Base-by-base conservation (phyloP, 2,113 vertebrate species). In the Aphelocoma coerulescens region DNA sequence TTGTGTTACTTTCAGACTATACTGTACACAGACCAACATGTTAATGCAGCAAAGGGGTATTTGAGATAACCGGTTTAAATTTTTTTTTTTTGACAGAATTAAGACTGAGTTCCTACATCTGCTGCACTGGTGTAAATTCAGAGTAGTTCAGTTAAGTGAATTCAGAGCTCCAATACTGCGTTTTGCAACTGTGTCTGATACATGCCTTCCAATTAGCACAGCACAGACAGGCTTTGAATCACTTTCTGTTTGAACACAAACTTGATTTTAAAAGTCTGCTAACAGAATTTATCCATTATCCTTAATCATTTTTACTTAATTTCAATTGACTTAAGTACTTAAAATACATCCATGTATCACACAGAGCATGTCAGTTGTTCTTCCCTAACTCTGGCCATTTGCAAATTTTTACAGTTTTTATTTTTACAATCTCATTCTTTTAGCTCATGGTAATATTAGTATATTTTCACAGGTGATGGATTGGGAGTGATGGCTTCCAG, bases 11-110 rank as follows among this genome's bases (percentile, higher is more conserved):
- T 73, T 26, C 32, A 33, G 46, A 33, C 22, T 12, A 2, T 9
- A 4, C 23, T 17, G 37, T 30, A 14, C 27, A 22, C 0, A 1
- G 63, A 54, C n/a, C 37, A 76, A 57, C 5, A 11, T 0, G 0
- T 35, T 73, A 33, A 58, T 7, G 4, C 35, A 27, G 8, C 73
- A 51, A 86, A 80, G 28, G 16, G 20, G 8, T 37, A 27, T 48
- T 85, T 57, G 24, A 76, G 24, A 16, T 62, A 72, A 72, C 19
- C 26, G 2, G 10, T 57, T 48, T 30, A 39, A 89, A 63, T 51
- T 16, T 49, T 24, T 48, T 48, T 48, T 18, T 18, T 3, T 27
- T 80, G 77, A 14, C 28, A 58, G 71, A 88, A 85, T 75, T 91
- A 91, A 59, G 48, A 21, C 32, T 28, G 44, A 81, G 41, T 83